phyloP scores from a whole-genome alignment of 1,140 invertebrate genomes.

The Drosophila navojoa region DNA sequence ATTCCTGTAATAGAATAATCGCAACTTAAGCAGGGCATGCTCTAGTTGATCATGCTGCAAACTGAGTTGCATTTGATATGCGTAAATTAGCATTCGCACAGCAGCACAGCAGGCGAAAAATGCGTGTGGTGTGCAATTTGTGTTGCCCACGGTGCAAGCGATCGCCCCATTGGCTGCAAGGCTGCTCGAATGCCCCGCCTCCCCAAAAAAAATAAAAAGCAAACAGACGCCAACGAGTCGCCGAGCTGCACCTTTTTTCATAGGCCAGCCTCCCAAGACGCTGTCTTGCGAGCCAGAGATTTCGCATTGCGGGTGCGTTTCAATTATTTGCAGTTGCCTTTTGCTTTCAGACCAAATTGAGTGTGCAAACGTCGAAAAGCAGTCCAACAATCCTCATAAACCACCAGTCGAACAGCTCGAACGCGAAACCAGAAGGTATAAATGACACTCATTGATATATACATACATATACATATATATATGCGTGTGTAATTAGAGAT shows the following conservation, averaged over 20 bases:
- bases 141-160: slow-evolving; percentile 21
- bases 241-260: slow-evolving; percentile 35
- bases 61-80: slow-evolving; percentile 47
- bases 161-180: slow-evolving; percentile 9
- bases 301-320: slow-evolving; percentile 40
- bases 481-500: slow-evolving; percentile 16
- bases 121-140: slow-evolving; percentile 42
- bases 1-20: too few species aligned
- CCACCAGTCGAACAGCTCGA: neutral
- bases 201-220: slow-evolving; percentile 2
- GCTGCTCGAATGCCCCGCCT: slow-evolving; percentile 1
- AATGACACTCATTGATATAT: slow-evolving; percentile 13
- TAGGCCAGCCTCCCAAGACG: slow-evolving; percentile 6
- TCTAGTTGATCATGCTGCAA: neutral
- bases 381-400: neutral
- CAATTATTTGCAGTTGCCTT: slow-evolving; percentile 21
- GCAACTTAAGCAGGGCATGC: slow-evolving; percentile 2
- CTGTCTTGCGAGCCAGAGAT: slow-evolving; percentile 5
- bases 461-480: neutral
- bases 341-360: slow-evolving; percentile 30
- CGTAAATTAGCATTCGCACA: slow-evolving; percentile 60
- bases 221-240: slow-evolving; percentile 14
- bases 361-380: slow-evolving; percentile 32
- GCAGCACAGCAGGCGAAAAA: slow-evolving; percentile 46
- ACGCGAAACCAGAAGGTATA: slow-evolving; percentile 6